phyloP scores from a whole-genome alignment of 2,797 vertebrate species.

The Xerus rutilus region DNA sequence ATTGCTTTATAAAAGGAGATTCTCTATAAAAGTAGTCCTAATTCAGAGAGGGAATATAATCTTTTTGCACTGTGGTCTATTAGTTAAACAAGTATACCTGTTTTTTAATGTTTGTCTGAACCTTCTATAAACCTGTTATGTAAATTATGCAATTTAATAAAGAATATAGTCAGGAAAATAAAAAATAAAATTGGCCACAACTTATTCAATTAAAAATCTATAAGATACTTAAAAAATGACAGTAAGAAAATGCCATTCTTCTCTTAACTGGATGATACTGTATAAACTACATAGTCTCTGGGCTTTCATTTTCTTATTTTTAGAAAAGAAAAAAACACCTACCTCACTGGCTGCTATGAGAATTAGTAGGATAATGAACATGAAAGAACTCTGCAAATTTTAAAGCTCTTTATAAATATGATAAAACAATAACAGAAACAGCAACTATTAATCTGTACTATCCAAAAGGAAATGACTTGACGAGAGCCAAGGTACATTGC shows the following conservation, averaged over 20 bases:
- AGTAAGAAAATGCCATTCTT: neutral
- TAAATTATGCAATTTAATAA: slow-evolving; percentile 27
- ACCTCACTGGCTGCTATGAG: slow-evolving; percentile 33
- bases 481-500: neutral
- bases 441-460: neutral
- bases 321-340: slow-evolving; percentile 57
- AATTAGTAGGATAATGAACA: slow-evolving; percentile 43
- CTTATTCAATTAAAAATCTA: slow-evolving; percentile 37
- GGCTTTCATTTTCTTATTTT: slow-evolving; percentile 24
- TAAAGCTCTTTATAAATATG: slow-evolving; percentile 36
- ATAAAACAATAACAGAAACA: slow-evolving; percentile 19
- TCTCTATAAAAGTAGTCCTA: neutral
- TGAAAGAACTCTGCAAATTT: slow-evolving; percentile 11
- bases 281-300: slow-evolving; percentile 1
- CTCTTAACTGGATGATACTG: neutral
- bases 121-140: slow-evolving; percentile 32
- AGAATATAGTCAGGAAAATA: slow-evolving; percentile 48
- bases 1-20: neutral
- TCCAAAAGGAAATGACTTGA: neutral
- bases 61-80: neutral
- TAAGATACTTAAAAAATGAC: neutral
- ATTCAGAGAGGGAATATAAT: neutral
- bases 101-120: slow-evolving; percentile 27
- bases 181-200: neutral
- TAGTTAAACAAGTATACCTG: neutral